These are phyloP conservation scores for Dolomedes plantarius DNA, from an alignment of 2,888 invertebrate species.

Conservation along the genomic window DNA sequence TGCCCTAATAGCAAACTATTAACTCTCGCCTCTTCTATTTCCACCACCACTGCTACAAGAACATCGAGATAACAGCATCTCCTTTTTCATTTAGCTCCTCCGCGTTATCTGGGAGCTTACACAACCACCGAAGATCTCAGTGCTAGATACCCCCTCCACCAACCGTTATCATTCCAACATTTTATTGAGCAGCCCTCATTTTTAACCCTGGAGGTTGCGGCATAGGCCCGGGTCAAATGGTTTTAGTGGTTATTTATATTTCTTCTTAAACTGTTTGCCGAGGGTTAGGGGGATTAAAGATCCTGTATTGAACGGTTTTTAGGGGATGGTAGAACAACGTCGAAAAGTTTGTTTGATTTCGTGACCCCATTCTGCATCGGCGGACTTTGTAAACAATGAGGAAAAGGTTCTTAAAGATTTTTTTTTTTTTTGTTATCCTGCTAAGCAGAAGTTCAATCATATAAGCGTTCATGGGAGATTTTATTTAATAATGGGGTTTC, in stretches of 20 bases:
- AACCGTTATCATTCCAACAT: background rate
- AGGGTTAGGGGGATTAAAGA: background rate
- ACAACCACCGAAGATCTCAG: background rate
- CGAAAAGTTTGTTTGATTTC: conserved; percentile 37
- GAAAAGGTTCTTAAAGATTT: background rate
- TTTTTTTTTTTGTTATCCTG: background rate
- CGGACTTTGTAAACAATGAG: conserved; percentile 9
- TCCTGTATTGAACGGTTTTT: conserved; percentile 8
- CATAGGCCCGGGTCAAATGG: conserved; percentile 1
- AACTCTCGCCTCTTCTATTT: too few species aligned
- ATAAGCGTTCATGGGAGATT: too few species aligned
- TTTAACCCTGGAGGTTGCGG: background rate
- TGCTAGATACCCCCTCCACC: background rate
- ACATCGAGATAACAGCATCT: background rate
- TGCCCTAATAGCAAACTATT: too few species aligned
- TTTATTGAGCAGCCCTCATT: background rate
- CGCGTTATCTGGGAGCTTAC: background rate
- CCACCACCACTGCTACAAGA: too few species aligned
- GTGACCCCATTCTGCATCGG: conserved; percentile 37
- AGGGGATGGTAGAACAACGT: background rate
- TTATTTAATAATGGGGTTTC: too few species aligned
- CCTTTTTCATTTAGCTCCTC: background rate
- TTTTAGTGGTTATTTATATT: conserved; percentile 40
- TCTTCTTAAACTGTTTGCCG: conserved; percentile 42
- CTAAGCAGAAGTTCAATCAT: background rate